Evolutionary conservation across 2,113 vertebrate genomes (phyloP), one percentile per base, ranked within the genome.

Genomic region (Lontra canadensis): DNA sequence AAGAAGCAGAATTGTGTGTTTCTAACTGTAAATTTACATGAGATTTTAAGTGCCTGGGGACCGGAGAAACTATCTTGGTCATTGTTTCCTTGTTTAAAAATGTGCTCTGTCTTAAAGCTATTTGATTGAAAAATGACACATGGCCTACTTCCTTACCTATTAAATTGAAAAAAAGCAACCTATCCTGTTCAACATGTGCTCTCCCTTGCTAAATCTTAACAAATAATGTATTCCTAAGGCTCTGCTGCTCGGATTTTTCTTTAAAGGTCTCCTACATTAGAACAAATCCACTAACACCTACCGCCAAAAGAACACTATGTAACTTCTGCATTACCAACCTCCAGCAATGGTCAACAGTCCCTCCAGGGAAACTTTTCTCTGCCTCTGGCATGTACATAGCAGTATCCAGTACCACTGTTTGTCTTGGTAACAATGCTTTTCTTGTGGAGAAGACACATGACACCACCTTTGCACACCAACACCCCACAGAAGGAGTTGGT

Each of bases 361-460:
- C 36, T 44, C 78, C 18, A 7, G 5, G 5, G 52, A 83, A 89
- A 63, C 76, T 47, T 88, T 81, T 82, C 92, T 96, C 49, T 65
- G 88, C 42, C 87, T 94, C 63, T 73, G 49, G 42, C 0, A 1
- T 3, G 15, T 20, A 93, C 11, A 7, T 0, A 67, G 69, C 29
- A 42, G 36, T 69, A 94, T 95, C 85, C 34, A 25, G 57, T 93
- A 18, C 76, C 92, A 80, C n/a, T 86, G 88, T 93, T 88, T 92
- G 93, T 84, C 74, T 87, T 25, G 79, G 73, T 76, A 84, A 94
- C 81, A 91, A 94, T 69, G 59, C 55, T 88, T 83, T 91, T 82
- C 82, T 95, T 96, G 7, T 36, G 61, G 44, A 78, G 87, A 88
- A 94, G 94, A 96, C 84, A 97, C 20, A 71, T 1, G 73, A 95